Percentiles rank a stretch among this genome's conserved stretches.
phyloP scores from a whole-genome alignment of 2,888 invertebrate species.

The Cheilosia scutellata region DNA sequence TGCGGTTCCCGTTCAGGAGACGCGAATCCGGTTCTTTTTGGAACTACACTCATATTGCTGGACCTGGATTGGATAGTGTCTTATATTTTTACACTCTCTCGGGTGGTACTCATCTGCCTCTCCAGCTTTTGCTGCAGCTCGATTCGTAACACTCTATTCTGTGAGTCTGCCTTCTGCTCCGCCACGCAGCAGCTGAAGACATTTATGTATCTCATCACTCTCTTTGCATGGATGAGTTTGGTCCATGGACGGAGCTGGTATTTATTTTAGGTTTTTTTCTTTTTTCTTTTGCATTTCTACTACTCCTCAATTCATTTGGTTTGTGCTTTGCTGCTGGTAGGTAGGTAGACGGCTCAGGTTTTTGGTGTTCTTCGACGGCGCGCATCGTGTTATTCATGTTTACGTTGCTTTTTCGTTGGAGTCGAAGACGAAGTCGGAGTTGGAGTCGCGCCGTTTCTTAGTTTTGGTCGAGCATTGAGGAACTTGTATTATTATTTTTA shows the following conservation, averaged over 20 bases:
- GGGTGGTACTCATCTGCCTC: conserved; percentile 27
- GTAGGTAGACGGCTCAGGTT: conserved; percentile 33
- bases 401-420: conserved; percentile 34
- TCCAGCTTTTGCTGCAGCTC: conserved; percentile 22
- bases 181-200: conserved; percentile 7
- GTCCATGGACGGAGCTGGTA: conserved; percentile 52
- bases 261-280: conserved; percentile 49
- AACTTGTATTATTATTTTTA: conserved; percentile 74
- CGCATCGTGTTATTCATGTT: conserved; percentile 67
- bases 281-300: conserved; percentile 43
- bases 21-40: conserved; percentile 61
- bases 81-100: conserved; percentile 53
- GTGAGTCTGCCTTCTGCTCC: conserved; percentile 9
- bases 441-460: conserved; percentile 21
- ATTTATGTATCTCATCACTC: conserved; percentile 28
- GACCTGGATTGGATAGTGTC: conserved; percentile 22
- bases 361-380: conserved; percentile 55
- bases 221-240: conserved; percentile 57
- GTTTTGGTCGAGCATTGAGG: conserved; percentile 43
- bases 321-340: conserved; percentile 24
- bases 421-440: conserved; percentile 18
- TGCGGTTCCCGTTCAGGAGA: conserved; percentile 34
- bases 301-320: conserved; percentile 48
- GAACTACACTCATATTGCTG: conserved; percentile 13
- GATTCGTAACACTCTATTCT: conserved; percentile 53